A percentile compares a stretch with the other conserved stretches of the same genome.
Conservation (phyloP, 2,888 invertebrate genomes). For the Sturmia bella region DNA sequence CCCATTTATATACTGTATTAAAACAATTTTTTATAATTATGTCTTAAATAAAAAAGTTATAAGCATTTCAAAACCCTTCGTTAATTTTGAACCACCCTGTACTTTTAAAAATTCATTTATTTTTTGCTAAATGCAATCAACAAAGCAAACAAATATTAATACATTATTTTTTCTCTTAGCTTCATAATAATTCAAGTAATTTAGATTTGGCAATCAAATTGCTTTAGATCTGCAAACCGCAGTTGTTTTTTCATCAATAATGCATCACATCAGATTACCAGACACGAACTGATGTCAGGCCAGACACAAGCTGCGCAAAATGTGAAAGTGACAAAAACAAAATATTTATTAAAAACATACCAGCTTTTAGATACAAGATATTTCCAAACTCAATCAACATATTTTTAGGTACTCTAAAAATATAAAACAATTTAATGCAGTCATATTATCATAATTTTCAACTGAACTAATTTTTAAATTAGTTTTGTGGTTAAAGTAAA, state of each 20-base stretch:
- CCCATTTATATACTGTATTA: too few relatives aligned
- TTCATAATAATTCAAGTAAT: not conserved
- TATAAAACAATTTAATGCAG: slow-evolving; percentile 47
- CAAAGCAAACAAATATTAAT: not conserved
- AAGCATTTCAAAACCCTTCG: too few relatives aligned
- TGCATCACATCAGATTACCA: slow-evolving; percentile 2
- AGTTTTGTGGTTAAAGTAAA: slow-evolving; percentile 29
- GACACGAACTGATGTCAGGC: not conserved
- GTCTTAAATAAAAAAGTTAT: too few relatives aligned
- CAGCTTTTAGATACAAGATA: not conserved
- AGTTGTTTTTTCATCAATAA: slow-evolving; percentile 58
- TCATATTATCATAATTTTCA: slow-evolving; percentile 59
- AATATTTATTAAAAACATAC: not conserved
- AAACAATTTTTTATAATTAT: too few relatives aligned
- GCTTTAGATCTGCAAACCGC: slow-evolving; percentile 45
- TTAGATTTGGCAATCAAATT: slow-evolving; percentile 37
- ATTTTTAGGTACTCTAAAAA: not conserved
- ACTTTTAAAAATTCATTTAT: too few relatives aligned
- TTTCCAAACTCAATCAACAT: slow-evolving; percentile 21
- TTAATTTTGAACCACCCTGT: too few relatives aligned
- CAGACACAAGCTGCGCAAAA: slow-evolving; percentile 17
- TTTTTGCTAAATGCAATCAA: slow-evolving; percentile 27
- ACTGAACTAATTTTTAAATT: slow-evolving; percentile 54
- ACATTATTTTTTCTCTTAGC: too few relatives aligned
- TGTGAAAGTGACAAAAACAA: slow-evolving; percentile 23